Percentiles rank a stretch among this genome's conserved stretches.
phyloP scores from a whole-genome alignment of 2,797 vertebrate species.

The Tokudaia tokunoshimensis region DNA sequence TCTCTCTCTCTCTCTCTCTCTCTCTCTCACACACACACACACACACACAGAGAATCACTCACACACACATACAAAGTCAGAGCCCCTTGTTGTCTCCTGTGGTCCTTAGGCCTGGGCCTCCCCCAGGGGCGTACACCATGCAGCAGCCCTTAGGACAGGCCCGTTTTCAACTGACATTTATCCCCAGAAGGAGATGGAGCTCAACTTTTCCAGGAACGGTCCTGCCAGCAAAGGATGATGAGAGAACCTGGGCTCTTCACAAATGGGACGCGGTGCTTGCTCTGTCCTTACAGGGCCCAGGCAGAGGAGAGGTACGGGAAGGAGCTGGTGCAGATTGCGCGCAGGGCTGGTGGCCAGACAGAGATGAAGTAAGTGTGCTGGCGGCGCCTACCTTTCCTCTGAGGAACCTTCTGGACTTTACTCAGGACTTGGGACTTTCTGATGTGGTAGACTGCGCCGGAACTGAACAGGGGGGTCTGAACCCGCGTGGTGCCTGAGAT shows the following conservation, averaged over 20 bases:
- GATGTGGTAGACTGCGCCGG: not conserved
- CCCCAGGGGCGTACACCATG: accelerated
- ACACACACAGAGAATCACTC: not conserved
- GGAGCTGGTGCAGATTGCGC: slow-evolving; percentile 94
- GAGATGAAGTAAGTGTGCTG: slow-evolving; percentile 92
- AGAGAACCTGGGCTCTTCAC: not conserved
- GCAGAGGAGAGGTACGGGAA: slow-evolving; percentile 98
- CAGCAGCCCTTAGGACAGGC: not conserved
- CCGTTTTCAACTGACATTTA: not conserved
- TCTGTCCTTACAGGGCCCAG: slow-evolving; percentile 90
- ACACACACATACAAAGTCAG: not conserved
- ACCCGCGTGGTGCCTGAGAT: not conserved
- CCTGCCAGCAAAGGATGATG: not conserved
- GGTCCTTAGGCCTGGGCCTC: not conserved
- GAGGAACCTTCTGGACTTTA: not conserved
- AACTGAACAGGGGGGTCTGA: too few species aligned
- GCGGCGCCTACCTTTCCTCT: not conserved
- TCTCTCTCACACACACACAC: not conserved
- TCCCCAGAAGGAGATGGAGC: not conserved
- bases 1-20: too few species aligned
- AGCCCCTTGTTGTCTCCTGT: not conserved
- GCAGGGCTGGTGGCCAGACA: slow-evolving; percentile 94
- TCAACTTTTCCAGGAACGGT: not conserved
- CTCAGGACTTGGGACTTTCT: not conserved
- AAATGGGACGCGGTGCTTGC: accelerated